Evolutionary conservation across 2,113 vertebrate genomes (phyloP), one percentile per base, ranked within the genome.

Genomic region (Forbesichthys agassizii): DNA sequence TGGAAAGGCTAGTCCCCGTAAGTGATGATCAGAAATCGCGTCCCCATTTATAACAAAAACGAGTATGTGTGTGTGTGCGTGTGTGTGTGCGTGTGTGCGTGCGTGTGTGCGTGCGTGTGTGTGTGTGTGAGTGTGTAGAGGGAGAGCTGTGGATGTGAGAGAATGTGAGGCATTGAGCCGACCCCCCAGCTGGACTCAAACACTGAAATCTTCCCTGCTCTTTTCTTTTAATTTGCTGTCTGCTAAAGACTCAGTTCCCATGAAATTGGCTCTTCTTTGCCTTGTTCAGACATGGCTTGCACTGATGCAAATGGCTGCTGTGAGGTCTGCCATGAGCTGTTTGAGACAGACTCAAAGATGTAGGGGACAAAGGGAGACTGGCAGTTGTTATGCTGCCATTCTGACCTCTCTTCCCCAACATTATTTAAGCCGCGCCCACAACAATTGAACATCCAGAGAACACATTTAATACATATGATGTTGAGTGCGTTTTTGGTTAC

Each of bases 181-280:
- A 81, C 62, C 71, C 27, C 70, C 67, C 58, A 61, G 60, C 60
- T 14, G 36, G 14, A 70, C 63, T 71, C 33, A 64, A 78, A 78
- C 73, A 76, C 70, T 64, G 51, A 69, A 69, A 52, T 70, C 18
- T 61, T 74, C 66, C 57, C 46, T 77, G 78, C 68, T 74, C 46
- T 75, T 64, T 72, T 75, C 27, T 3, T 69, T 62, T 71, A 53
- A 75, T 73, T 42, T 56, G 42, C 65, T 61, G 68, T 42, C 72
- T 77, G 56, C 68, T 69, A 84, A 76, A 77, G 82, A 85, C 66
- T 79, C 77, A 74, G 82, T 89, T 92, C 89, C 88, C 89, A 91
- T 90, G 88, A 90, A 90, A 86, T 81, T 68, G 71, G 69, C 52
- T 64, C 75, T 74, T 81, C 64, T 73, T 74, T 63, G 65, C 61